Percentiles rank a stretch among this genome's conserved stretches.
Evolutionary conservation across 2,797 vertebrate genomes (phyloP).

Genomic region (Sebastes flavidus): DNA sequence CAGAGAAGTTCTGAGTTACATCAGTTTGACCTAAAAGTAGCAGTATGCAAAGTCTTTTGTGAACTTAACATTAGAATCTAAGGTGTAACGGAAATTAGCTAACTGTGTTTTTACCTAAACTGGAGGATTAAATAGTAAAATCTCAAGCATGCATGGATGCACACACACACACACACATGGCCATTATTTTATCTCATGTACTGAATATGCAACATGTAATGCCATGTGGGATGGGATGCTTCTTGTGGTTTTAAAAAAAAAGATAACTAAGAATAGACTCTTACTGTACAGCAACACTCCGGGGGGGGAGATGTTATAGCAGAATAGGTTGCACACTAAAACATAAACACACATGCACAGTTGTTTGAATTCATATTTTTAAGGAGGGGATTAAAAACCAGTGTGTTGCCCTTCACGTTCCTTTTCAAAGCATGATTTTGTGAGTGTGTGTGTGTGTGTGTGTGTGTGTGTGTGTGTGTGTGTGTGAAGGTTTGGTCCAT

Average conservation of each 20-base stretch:
- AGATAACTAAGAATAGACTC: background rate
- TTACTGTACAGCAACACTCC: background rate
- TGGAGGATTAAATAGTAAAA: background rate
- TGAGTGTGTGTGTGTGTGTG: background rate
- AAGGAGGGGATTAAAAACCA: background rate
- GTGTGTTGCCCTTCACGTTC: background rate
- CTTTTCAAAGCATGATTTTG: background rate
- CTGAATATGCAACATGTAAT: background rate
- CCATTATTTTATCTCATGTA: background rate
- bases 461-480: background rate
- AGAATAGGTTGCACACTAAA: background rate
- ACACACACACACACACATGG: too few relatives aligned
- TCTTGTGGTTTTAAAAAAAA: background rate
- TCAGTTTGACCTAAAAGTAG: background rate
- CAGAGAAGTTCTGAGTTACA: background rate
- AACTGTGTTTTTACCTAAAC: background rate
- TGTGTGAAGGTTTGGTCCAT: background rate
- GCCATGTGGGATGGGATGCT: background rate
- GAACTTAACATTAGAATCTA: background rate
- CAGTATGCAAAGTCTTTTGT: background rate
- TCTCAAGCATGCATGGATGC: background rate
- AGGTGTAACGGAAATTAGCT: background rate
- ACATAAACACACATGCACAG: background rate
- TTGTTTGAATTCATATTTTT: slow-evolving; percentile 1
- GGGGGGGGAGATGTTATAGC: background rate